Base-by-base conservation (phyloP, 2,888 invertebrate genomes). In the Synanthedon myopaeformis region DNA sequence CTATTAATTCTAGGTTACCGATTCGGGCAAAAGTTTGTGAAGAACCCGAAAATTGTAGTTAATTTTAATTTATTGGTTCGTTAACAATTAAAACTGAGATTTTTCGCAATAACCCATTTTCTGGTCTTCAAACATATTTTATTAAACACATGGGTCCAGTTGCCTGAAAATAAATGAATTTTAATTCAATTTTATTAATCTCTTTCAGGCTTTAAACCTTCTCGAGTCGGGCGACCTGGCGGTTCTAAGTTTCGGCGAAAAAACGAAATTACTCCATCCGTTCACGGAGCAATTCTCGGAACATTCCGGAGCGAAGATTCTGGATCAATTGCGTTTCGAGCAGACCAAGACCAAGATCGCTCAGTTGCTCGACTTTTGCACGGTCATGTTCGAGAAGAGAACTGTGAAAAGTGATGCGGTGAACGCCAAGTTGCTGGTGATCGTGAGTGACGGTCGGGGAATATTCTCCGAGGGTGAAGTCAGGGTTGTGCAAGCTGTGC, bases 381-480 rank as follows among this genome's bases (percentile, higher is more conserved):
- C 93, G 0, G 92, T 92, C 0, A 67, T 87, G 65, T 86, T 85
- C 54, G 85, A 86, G 54, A 77, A 84, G 45, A 81, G 89, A 53
- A 79, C 61, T 56, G 79, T 76, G 66, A 81, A 77, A 63, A 90
- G 89, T 53, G 87, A 89, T 12, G 88, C 88, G 51, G 81, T 91
- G 4, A 91, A 91, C 57, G 94, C 97, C 0, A 97, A 96, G 78
- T 81, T 99, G 49, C 76, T 99, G 60, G 90, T 99, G 13, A 91
- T 99, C 10, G 90, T 99, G 3, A 97, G 98, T 42, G 99, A 99
- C 82, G 99, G 99, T 0, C 89, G 97, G 49, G 97, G 97, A 1
- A 92, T 98, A 60, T 96, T 94, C 76, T 93, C 94, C 4, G 95
- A 96, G 71, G 98, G 98, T 0, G 92, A 92, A 65, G 91, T 92